Base-by-base conservation (phyloP, 2,113 vertebrate species). In the Vombatus ursinus region DNA sequence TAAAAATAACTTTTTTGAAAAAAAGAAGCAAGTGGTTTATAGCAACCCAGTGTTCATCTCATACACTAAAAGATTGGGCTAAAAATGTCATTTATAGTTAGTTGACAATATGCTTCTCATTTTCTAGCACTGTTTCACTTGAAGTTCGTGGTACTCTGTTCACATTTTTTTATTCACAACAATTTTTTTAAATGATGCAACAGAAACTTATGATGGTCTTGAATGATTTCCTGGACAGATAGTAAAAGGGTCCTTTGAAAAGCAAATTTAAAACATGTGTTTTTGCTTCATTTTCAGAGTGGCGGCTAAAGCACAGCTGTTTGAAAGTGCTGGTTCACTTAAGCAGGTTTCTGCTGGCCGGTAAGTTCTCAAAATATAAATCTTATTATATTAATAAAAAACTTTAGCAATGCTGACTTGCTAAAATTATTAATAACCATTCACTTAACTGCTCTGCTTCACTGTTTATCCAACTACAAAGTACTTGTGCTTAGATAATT, bases 301-400 rank as follows among this genome's bases (percentile, higher is more conserved):
- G 96, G 99, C 99, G 92, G 98, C 98, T 61, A 99, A 98, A 97
- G 99, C 98, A 0, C 99, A 99, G 28, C 98, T 99, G 52, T 99
- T 99, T 52, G 99, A 99, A 98, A 99, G 99, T 96, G 99, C 98
- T 91, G 98, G 99, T 94, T 99, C 99, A 96, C 98, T 99, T 92
- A 99, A 99, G 93, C 98, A 99, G 94, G 90, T 98, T 97, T 92
- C 99, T 95, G 97, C 98, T 98, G 99, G 99, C 99, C 97, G 99
- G 99, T 99, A 98, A 98, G 98, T 98, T 50, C 93, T 95, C 90
- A 37, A 50, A 89, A 90, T 28, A 16, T 37, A 44, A 84, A 57
- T 68, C 57, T 37, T 84, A 68, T 68, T 53, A n/a, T 57, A 26
- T 37, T 3, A 26, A 16, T 7, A 44, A 68, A 89, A 7, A 44